These are phyloP conservation scores for Arrhamphus sclerolepis DNA, from an alignment of 2,797 vertebrate genomes.

Conservation along the genomic window DNA sequence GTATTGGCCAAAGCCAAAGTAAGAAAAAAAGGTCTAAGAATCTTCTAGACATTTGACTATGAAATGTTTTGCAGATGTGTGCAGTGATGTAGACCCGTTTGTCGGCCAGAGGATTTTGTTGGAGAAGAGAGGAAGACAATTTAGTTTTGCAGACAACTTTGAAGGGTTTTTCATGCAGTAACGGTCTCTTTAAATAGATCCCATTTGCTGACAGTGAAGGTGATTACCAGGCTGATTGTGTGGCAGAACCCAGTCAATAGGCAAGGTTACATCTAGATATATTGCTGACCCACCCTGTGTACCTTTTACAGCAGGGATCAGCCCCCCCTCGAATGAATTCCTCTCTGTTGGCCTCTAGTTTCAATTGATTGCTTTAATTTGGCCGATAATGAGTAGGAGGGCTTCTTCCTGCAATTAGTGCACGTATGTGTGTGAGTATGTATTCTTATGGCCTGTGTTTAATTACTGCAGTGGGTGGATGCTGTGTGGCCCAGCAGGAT, in stretches of 20 bases:
- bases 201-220: conserved; percentile 41
- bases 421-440: conserved; percentile 32
- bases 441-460: conserved; percentile 60
- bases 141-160: conserved; percentile 32
- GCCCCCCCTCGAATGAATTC: conserved; percentile 54
- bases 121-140: conserved; percentile 37
- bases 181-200: conserved; percentile 13
- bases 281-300: conserved; percentile 54
- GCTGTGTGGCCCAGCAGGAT: conserved; percentile 60
- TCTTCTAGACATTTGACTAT: conserved; percentile 28
- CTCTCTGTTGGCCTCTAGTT: conserved; percentile 69
- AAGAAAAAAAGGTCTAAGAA: conserved; percentile 25
- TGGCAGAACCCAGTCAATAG: conserved; percentile 38
- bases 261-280: conserved; percentile 34
- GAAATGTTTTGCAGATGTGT: conserved; percentile 75
- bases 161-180: conserved; percentile 23
- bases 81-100: conserved; percentile 43
- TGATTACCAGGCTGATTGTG: conserved; percentile 55
- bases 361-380: conserved; percentile 77
- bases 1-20: conserved; percentile 39
- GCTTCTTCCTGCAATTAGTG: conserved; percentile 70
- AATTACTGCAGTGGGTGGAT: conserved; percentile 74
- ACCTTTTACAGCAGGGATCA: conserved; percentile 52
- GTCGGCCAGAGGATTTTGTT: conserved; percentile 54
- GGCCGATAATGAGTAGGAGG: conserved; percentile 66